These are phyloP conservation scores for Tetramorium parvispinum DNA, from an alignment of 1,140 invertebrate species.

Conservation along the genomic window DNA sequence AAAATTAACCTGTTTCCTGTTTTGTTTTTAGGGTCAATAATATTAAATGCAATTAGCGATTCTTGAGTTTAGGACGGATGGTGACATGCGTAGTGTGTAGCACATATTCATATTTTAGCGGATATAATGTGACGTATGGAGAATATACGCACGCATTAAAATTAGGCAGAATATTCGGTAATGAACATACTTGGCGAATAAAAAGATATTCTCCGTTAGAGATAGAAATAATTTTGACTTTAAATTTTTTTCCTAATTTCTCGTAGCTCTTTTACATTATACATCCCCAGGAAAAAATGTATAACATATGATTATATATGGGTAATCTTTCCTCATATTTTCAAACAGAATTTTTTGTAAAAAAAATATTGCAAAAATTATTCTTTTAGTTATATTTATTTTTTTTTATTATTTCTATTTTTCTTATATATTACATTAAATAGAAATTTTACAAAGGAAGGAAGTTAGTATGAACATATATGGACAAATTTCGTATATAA, in stretches of 20 bases:
- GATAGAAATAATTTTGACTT: not conserved
- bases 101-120: not conserved
- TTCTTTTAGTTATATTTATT: too few relatives aligned
- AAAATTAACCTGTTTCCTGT: not conserved
- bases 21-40: constrained; percentile 7
- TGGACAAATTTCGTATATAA: too few relatives aligned
- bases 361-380: too few relatives aligned
- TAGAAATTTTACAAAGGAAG: too few relatives aligned
- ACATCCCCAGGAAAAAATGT: too few relatives aligned
- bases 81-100: not conserved
- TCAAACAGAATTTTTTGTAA: too few relatives aligned
- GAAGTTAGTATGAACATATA: too few relatives aligned
- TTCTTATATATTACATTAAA: too few relatives aligned
- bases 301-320: too few relatives aligned
- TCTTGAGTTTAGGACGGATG: not conserved
- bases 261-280: not conserved
- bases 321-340: too few relatives aligned
- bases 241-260: not conserved
- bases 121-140: not conserved
- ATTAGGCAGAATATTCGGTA: not conserved
- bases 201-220: not conserved
- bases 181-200: not conserved
- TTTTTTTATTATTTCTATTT: too few relatives aligned
- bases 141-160: not conserved
- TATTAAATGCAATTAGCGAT: constrained; percentile 23